Percentiles rank a stretch among this genome's conserved stretches.
Conservation (phyloP, 2,888 invertebrate genomes). For the Amphipoea oculea region DNA sequence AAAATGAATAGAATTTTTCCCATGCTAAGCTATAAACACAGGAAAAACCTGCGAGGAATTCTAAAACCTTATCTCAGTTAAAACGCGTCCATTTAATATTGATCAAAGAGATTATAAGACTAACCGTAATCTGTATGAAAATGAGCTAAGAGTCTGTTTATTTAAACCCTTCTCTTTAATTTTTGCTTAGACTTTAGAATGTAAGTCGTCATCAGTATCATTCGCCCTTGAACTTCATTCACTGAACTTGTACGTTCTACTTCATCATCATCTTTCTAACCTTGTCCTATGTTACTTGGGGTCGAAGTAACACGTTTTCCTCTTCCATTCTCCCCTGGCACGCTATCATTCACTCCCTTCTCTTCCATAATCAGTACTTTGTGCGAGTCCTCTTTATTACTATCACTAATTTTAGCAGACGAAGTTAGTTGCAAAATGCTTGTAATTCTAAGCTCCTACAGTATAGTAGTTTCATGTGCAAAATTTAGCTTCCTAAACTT, state of each 20-base stretch:
- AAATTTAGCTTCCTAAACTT: constrained; percentile 9
- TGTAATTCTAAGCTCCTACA: neutral
- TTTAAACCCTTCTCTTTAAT: constrained; percentile 5
- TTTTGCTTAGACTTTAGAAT: neutral
- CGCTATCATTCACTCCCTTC: neutral
- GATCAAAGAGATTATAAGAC: constrained; percentile 37
- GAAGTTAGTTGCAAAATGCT: neutral
- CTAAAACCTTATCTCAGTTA: constrained; percentile 24
- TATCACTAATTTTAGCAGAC: neutral
- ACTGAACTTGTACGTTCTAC: neutral
- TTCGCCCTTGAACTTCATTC: neutral
- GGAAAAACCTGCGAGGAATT: constrained; percentile 13
- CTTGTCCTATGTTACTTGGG: neutral
- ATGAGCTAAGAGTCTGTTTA: constrained; percentile 21
- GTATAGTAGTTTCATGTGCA: neutral
- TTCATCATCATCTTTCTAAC: neutral
- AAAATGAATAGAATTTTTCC: constrained; percentile 19
- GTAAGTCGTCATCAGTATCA: neutral
- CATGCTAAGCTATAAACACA: neutral
- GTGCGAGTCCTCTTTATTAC: neutral
- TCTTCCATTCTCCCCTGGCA: too few species aligned
- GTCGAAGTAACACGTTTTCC: too few species aligned
- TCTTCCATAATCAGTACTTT: neutral
- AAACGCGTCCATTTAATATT: constrained; percentile 32
- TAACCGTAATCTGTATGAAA: constrained; percentile 44